Evolutionary conservation across 2,113 vertebrate species (phyloP), one percentile per base, ranked within the genome.

Genomic region (Phoenicopterus ruber): DNA sequence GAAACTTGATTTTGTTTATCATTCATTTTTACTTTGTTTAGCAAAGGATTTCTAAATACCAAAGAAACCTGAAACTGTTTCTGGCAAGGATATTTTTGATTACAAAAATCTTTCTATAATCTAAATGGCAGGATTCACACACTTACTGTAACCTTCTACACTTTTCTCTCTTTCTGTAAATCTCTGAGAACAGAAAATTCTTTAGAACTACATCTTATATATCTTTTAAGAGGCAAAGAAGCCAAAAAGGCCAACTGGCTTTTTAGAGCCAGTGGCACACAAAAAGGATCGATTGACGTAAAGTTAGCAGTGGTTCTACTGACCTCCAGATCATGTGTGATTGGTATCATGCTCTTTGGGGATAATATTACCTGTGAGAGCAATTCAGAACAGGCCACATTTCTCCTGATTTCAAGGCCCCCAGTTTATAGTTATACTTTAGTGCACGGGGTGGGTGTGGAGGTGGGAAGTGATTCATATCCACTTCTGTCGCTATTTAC

Each of bases 21-120:
- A 93, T 96, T 82, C 34, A 87, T 96, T 96, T 87, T 97, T 94
- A 79, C 88, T 96, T 92, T 96, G 96, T 97, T 96, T 97, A 96
- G 94, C 52, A 84, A 79, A 94, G 69, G 86, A 92, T 94, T 96
- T 96, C 65, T 91, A 95, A 94, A 91, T 87, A 90, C 80, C n/a
- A 82, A 86, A 89, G 92, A 92, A 96, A 93, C 70, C 84, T 90
- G 92, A 90, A 95, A 79, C 93, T 84, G 49, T 91, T 96, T 79
- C 91, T 94, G 72, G 86, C 57, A 86, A 79, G 83, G 77, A 89
- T 72, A 95, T 94, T 93, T 93, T 96, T 89, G 40, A 95, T 96
- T 92, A 91, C 57, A 84, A 36, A 92, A 81, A 65, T 47, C 54
- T 84, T 97, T 81, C 72, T 59, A 15, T 52, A 92, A 73, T 76